A percentile compares a stretch with the other conserved stretches of the same genome.
phyloP scores from a whole-genome alignment of 2,888 invertebrate genomes.

The Penaeus monodon region DNA sequence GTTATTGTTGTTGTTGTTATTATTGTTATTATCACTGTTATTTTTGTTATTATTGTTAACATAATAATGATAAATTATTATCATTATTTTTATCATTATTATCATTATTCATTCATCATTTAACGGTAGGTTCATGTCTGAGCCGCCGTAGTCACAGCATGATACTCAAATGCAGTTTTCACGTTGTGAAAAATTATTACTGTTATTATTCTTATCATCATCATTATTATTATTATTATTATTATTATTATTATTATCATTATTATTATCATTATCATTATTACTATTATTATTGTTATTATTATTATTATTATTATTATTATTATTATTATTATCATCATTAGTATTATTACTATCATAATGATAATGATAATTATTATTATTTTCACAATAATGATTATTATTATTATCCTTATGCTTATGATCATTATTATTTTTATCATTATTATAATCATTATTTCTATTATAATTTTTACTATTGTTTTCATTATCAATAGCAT shows the following conservation, averaged over 20 bases:
- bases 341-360: neutral
- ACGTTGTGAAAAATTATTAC: neutral
- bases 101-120: too few relatives aligned
- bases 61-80: neutral
- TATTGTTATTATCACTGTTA: too few relatives aligned
- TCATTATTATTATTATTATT: too few relatives aligned
- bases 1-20: too few relatives aligned
- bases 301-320: neutral
- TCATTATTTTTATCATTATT: neutral
- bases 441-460: neutral
- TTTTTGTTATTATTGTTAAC: too few relatives aligned
- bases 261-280: neutral
- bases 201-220: too few relatives aligned
- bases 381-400: neutral
- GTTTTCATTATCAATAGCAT: neutral
- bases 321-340: neutral
- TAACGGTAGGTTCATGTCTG: too few relatives aligned
- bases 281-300: neutral
- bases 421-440: too few relatives aligned
- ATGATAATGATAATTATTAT: neutral
- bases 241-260: neutral
- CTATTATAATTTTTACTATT: neutral
- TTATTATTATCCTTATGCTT: neutral
- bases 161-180: too few relatives aligned
- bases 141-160: too few relatives aligned